Conservation (phyloP, 2,113 vertebrate genomes). For the Hydrolagus affinis region DNA sequence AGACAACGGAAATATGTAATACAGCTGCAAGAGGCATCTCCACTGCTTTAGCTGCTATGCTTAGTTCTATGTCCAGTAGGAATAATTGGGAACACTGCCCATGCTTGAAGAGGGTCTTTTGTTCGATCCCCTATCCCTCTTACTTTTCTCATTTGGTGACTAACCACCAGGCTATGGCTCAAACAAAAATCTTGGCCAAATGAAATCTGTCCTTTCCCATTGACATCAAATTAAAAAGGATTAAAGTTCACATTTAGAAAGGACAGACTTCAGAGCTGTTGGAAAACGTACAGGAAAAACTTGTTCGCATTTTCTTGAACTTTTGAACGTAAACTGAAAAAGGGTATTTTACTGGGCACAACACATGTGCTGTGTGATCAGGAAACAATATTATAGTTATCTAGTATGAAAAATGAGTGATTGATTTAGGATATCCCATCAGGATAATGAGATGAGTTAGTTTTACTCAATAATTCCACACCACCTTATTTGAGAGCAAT, state of each 20-base stretch:
- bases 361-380: not conserved
- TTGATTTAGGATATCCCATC: not conserved
- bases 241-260: not conserved
- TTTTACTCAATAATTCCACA: conserved; percentile 8
- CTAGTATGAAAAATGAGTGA: not conserved
- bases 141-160: not conserved
- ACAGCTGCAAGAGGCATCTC: not conserved
- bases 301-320: not conserved
- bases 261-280: not conserved
- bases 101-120: not conserved
- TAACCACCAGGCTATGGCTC: not conserved
- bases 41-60: not conserved
- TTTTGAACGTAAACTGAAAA: not conserved
- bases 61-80: not conserved
- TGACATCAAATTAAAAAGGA: not conserved
- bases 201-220: not conserved
- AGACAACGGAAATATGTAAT: not conserved
- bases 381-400: not conserved
- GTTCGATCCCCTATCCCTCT: not conserved
- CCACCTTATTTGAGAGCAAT: not conserved
- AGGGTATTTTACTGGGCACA: not conserved
- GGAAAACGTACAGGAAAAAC: not conserved
- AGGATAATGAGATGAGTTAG: not conserved
- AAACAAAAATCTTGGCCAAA: not conserved
- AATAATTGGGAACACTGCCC: not conserved